These are phyloP conservation scores for Incurvaria masculella DNA, from an alignment of 2,888 invertebrate genomes.

Conservation along the genomic window DNA sequence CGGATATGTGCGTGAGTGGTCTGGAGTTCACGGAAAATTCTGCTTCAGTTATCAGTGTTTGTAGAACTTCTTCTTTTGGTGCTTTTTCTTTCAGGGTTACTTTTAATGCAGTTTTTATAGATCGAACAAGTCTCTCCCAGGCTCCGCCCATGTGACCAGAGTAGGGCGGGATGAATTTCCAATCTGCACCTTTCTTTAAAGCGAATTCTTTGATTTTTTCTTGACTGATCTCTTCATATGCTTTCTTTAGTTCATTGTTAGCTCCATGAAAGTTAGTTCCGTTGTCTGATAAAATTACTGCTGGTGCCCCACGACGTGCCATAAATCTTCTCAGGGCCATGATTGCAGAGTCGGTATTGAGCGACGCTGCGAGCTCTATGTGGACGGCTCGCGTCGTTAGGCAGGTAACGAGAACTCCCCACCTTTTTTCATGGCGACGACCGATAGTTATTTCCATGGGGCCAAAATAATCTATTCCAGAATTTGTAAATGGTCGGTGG, in stretches of 20 bases:
- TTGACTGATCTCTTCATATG: neutral
- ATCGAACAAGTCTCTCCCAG: constrained; percentile 13
- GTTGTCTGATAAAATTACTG: constrained; percentile 14
- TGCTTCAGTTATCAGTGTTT: constrained; percentile 10
- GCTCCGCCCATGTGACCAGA: constrained; percentile 14
- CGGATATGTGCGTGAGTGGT: constrained; percentile 28
- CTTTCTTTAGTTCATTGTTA: constrained; percentile 6
- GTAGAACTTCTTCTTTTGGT: constrained; percentile 9
- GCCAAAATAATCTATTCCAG: constrained; percentile 15
- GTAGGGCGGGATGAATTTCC: constrained; percentile 14
- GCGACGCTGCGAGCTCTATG: constrained; percentile 1
- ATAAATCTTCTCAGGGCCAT: constrained; percentile 13
- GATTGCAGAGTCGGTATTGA: constrained; percentile 12
- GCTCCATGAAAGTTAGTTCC: constrained; percentile 15
- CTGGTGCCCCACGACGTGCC: constrained; percentile 8
- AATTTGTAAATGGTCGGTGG: constrained; percentile 8
- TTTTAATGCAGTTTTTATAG: constrained; percentile 10
- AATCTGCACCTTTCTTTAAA: constrained; percentile 9
- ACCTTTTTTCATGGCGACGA: constrained; percentile 10
- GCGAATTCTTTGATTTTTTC: constrained; percentile 1
- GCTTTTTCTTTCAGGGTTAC: constrained; percentile 10
- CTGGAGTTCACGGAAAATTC: constrained; percentile 19
- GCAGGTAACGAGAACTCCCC: constrained; percentile 8
- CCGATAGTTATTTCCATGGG: constrained; percentile 13
- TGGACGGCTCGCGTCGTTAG: constrained; percentile 7